Conservation (phyloP, 2,888 invertebrate genomes). For the Ophioninae sp. region DNA sequence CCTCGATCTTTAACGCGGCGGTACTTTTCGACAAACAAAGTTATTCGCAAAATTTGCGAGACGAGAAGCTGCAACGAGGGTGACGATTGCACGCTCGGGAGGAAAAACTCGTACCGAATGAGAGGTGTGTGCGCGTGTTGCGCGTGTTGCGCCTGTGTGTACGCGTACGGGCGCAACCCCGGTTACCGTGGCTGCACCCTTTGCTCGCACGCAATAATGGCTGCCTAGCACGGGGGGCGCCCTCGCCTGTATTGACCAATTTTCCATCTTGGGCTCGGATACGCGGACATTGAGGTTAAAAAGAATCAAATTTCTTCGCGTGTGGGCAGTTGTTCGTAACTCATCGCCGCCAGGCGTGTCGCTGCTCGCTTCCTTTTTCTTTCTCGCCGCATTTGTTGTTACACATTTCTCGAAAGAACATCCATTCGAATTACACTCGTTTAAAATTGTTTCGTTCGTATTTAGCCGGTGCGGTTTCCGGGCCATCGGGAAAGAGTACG, state of each 20-base stretch:
- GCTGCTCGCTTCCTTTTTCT: not conserved
- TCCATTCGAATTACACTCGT: not conserved
- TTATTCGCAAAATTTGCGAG: no score
- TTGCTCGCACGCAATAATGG: constrained; percentile 78
- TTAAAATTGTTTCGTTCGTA: not conserved
- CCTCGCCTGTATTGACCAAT: constrained; percentile 73
- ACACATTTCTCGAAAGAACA: not conserved
- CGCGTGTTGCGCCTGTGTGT: not conserved
- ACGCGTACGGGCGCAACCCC: constrained; percentile 56
- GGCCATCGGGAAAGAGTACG: not conserved
- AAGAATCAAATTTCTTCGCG: constrained; percentile 39
- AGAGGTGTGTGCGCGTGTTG: no score
- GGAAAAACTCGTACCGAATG: constrained; percentile 3
- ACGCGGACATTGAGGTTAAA: constrained; percentile 58
- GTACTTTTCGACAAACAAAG: no score
- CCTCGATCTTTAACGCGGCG: no score
- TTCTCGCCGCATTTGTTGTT: not conserved
- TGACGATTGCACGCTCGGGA: constrained; percentile 39
- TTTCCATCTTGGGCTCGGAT: constrained; percentile 48
- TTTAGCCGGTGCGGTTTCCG: constrained; percentile 16
- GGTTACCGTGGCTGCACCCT: constrained; percentile 74
- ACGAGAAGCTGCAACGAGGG: not conserved
- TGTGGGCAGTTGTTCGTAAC: constrained; percentile 44
- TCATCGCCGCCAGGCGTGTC: constrained; percentile 61
- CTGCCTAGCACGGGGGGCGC: constrained; percentile 75